Conservation (phyloP, 2,797 vertebrate species). For the Acrossocheilus wenchowensis region DNA sequence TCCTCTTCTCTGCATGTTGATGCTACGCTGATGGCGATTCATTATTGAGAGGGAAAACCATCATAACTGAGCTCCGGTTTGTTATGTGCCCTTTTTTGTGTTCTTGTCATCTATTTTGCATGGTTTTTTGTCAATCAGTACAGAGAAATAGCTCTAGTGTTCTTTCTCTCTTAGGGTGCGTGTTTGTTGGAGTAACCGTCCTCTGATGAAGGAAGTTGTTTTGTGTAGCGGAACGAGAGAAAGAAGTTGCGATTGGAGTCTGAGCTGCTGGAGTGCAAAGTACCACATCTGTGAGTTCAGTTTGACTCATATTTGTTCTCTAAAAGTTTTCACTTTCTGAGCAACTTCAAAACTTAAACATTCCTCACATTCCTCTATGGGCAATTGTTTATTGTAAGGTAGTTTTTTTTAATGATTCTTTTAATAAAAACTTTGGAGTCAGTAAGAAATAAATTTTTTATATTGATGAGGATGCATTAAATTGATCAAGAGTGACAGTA, state of each 20-base stretch:
- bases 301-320: conserved; percentile 33
- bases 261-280: conserved; percentile 40
- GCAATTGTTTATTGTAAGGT: not conserved
- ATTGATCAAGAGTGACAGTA: not conserved
- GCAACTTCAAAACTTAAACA: conserved; percentile 1
- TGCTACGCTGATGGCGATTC: conserved; percentile 79
- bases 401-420: not conserved
- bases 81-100: conserved; percentile 75
- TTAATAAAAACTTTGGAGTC: not conserved
- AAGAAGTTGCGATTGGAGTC: conserved; percentile 42
- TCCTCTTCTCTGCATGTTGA: conserved; percentile 70
- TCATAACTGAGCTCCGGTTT: conserved; percentile 80
- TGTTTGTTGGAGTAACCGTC: conserved; percentile 76
- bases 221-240: conserved; percentile 15
- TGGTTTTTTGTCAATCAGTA: conserved; percentile 78
- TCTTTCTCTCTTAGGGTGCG: conserved; percentile 71
- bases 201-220: conserved; percentile 57
- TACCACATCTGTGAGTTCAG: conserved; percentile 42
- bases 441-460: not conserved
- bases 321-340: not conserved
- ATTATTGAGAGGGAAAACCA: conserved; percentile 83
- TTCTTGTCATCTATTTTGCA: conserved; percentile 84
- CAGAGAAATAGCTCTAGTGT: conserved; percentile 71
- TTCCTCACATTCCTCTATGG: not conserved
- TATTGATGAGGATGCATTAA: not conserved